phyloP scores from a whole-genome alignment of 2,797 vertebrate species.

The Sebastes glaucus region DNA sequence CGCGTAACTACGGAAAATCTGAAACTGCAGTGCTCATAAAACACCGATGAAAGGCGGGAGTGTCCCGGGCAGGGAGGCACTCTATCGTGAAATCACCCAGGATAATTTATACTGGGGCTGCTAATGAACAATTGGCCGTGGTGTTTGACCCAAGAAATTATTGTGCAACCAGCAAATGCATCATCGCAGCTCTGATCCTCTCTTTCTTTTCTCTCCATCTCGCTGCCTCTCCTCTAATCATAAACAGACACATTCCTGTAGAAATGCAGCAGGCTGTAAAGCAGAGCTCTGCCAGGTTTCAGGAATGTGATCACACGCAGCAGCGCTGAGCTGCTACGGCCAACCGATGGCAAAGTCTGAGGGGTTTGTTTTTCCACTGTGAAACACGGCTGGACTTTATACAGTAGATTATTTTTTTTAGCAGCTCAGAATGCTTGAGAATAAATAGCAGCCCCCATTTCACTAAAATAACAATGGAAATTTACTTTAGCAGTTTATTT shows the following conservation, averaged over 20 bases:
- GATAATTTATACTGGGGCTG: constrained; percentile 11
- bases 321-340: constrained; percentile 23
- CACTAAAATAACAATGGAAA: constrained; percentile 30
- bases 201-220: neutral
- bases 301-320: constrained; percentile 59
- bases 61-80: neutral
- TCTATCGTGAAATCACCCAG: constrained; percentile 4
- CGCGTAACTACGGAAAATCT: neutral
- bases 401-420: neutral
- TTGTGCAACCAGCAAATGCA: constrained; percentile 11
- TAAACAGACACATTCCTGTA: constrained; percentile 67
- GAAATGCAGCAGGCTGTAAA: constrained; percentile 43
- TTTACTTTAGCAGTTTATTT: constrained; percentile 41
- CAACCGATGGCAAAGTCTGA: neutral
- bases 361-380: constrained; percentile 1
- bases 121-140: constrained; percentile 20
- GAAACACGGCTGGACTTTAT: constrained; percentile 3
- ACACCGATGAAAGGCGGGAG: neutral
- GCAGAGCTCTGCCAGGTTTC: constrained; percentile 48
- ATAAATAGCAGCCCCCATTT: constrained; percentile 11
- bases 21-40: constrained; percentile 7
- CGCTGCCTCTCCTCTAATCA: constrained; percentile 53
- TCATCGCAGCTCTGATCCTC: neutral
- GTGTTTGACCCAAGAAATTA: constrained; percentile 38
- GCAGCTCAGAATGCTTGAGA: neutral